Percentiles rank a stretch among this genome's conserved stretches.
phyloP scores from a whole-genome alignment of 1,140 invertebrate genomes.

The Bombus consobrinus region DNA sequence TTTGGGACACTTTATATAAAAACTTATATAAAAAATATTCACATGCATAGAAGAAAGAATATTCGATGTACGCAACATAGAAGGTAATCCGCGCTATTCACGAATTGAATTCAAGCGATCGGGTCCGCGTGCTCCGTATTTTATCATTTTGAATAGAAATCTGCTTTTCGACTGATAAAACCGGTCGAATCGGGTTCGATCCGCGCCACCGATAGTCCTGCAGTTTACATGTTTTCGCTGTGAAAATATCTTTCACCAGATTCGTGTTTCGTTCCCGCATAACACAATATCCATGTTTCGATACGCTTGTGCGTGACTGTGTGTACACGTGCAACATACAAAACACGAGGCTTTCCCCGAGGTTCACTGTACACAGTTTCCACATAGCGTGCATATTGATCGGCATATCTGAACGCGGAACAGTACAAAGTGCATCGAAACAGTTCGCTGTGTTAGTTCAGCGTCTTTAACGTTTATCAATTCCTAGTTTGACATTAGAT shows the following conservation, averaged over 20 bases:
- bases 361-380: background rate
- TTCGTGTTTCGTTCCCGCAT: background rate
- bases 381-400: background rate
- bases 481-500: background rate
- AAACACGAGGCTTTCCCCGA: background rate
- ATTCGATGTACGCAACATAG: background rate
- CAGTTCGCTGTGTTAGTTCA: background rate
- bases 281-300: background rate
- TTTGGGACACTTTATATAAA: background rate
- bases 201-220: constrained; percentile 2
- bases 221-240: constrained; percentile 31
- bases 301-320: background rate
- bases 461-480: background rate
- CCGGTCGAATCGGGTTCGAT: background rate
- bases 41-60: no score
- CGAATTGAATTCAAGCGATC: background rate
- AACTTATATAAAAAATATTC: background rate
- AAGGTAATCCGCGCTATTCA: background rate
- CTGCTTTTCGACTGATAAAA: constrained; percentile 28
- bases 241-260: background rate
- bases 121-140: background rate
- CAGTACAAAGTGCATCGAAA: constrained; percentile 5
- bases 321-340: no score
- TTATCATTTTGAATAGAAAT: constrained; percentile 32
- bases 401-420: constrained; percentile 4